Conservation (phyloP, 2,888 invertebrate genomes). For the Caenorhabditis doughertyi region DNA sequence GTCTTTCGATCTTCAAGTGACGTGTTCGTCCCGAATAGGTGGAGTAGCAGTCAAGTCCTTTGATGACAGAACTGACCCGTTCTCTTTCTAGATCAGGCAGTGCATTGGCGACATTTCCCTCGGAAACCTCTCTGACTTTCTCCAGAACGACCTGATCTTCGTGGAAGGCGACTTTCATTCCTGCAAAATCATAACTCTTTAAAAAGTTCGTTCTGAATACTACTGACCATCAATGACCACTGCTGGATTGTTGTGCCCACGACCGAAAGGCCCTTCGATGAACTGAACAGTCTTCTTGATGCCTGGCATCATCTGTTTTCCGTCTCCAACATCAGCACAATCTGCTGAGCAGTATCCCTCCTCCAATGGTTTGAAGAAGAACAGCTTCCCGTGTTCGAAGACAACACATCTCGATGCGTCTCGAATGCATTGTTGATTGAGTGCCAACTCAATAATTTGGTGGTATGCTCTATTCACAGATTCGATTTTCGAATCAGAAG, state of each 20-base stretch:
- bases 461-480: slow-evolving; percentile 23
- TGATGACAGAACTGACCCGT: slow-evolving; percentile 36
- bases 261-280: slow-evolving; percentile 65
- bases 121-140: slow-evolving; percentile 37
- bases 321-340: slow-evolving; percentile 60
- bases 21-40: slow-evolving; percentile 12
- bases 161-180: slow-evolving; percentile 72
- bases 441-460: slow-evolving; percentile 54
- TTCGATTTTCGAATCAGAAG: slow-evolving; percentile 41
- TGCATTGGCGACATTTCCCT: not conserved
- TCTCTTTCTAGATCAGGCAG: slow-evolving; percentile 14
- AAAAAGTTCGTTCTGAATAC: not conserved
- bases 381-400: slow-evolving; percentile 67
- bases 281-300: slow-evolving; percentile 59
- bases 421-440: slow-evolving; percentile 59
- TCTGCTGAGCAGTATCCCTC: slow-evolving; percentile 50
- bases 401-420: slow-evolving; percentile 28
- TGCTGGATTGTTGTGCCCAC: slow-evolving; percentile 61
- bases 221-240: slow-evolving; percentile 62
- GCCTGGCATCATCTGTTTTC: slow-evolving; percentile 64
- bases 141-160: slow-evolving; percentile 34
- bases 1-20: slow-evolving; percentile 37
- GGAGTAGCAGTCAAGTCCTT: slow-evolving; percentile 50
- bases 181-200: slow-evolving; percentile 30
- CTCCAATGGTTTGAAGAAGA: slow-evolving; percentile 36